These are phyloP conservation scores for Drosophila lacertosa DNA, from an alignment of 1,140 invertebrate genomes.

Conservation along the genomic window DNA sequence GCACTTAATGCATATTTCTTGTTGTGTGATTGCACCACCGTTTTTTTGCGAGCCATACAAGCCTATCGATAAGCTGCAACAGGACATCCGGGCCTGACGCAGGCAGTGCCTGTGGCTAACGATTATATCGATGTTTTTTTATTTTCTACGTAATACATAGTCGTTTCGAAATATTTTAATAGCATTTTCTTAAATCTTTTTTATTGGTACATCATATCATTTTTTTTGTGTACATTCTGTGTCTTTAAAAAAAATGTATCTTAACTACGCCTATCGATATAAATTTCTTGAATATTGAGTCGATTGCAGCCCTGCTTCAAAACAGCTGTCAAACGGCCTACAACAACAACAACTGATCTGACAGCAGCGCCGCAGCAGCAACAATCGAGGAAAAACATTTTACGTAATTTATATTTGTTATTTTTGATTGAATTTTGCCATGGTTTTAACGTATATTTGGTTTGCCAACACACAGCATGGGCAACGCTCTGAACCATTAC, in stretches of 20 bases:
- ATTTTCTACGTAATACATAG: neutral
- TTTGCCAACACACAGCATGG: slow-evolving; percentile 59
- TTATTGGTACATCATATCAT: too few relatives aligned
- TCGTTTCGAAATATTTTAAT: neutral
- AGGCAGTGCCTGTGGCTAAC: neutral
- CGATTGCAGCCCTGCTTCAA: slow-evolving; percentile 21
- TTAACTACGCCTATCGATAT: neutral
- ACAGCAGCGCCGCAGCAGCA: slow-evolving; percentile 66
- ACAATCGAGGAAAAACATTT: slow-evolving; percentile 71
- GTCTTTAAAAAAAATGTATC: neutral
- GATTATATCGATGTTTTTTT: slow-evolving; percentile 7
- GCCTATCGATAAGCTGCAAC: slow-evolving; percentile 39
- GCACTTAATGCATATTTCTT: slow-evolving; percentile 59
- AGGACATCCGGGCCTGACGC: slow-evolving; percentile 14
- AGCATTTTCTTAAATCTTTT: too few relatives aligned
- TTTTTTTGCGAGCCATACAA: slow-evolving; percentile 17
- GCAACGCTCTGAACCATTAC: slow-evolving; percentile 74
- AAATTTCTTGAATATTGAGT: neutral
- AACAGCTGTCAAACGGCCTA: slow-evolving; percentile 52
- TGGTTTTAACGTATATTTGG: slow-evolving; percentile 21
- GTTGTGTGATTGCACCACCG: slow-evolving; percentile 48
- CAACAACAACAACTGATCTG: slow-evolving; percentile 56
- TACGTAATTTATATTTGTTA: slow-evolving; percentile 72
- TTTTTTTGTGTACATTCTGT: neutral
- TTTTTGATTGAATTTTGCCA: slow-evolving; percentile 27